Conservation (phyloP, 2,113 vertebrate genomes). For the Hypomesus transpacificus region DNA sequence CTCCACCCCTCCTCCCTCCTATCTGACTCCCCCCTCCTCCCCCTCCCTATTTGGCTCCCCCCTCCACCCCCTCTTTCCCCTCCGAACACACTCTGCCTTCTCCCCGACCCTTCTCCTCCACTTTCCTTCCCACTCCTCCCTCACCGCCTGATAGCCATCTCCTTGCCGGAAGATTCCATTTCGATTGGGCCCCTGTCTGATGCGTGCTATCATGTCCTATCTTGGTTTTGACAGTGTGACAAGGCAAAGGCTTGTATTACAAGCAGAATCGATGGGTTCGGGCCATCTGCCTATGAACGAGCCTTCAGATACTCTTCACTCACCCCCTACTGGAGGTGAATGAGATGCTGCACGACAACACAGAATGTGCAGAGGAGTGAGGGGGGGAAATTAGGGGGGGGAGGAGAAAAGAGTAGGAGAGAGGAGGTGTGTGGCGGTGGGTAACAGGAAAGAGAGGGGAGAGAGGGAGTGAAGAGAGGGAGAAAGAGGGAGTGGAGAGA, state of each 20-base stretch:
- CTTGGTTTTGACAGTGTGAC: conserved; percentile 69
- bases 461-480: background rate
- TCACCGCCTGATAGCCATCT: conserved; percentile 54
- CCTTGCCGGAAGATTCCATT: conserved; percentile 44
- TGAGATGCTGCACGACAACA: conserved; percentile 41
- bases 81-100: conserved; percentile 5
- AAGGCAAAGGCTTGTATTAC: conserved; percentile 71
- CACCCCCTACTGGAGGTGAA: conserved; percentile 37
- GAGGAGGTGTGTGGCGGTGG: too few species aligned
- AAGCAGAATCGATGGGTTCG: conserved; percentile 62
- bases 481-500: too few species aligned
- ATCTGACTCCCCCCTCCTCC: background rate
- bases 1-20: background rate
- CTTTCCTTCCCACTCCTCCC: conserved; percentile 22
- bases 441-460: too few species aligned
- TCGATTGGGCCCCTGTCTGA: conserved; percentile 58
- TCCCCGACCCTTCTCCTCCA: conserved; percentile 5
- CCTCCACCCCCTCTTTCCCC: conserved; percentile 15
- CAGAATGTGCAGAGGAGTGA: background rate
- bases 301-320: conserved; percentile 58
- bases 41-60: conserved; percentile 17
- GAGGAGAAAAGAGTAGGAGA: background rate
- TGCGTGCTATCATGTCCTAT: conserved; percentile 66
- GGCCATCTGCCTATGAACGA: conserved; percentile 65
- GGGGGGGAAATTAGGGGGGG: background rate